phyloP scores from a whole-genome alignment of 1,140 invertebrate genomes.

The Drosophila sp. region DNA sequence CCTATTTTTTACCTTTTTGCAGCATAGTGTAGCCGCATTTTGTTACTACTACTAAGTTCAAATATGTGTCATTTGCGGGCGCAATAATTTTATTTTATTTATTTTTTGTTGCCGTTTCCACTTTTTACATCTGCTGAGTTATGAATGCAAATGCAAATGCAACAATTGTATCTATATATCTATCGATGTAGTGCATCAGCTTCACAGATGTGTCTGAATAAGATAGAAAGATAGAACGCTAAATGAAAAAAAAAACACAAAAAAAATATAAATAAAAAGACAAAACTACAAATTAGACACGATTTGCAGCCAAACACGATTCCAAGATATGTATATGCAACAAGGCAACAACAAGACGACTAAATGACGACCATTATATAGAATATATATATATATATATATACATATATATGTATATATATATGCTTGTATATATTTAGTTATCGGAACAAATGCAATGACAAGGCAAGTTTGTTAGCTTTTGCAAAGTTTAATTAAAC shows the following conservation, averaged over 20 bases:
- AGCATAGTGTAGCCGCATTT: constrained; percentile 44
- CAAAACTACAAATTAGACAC: constrained; percentile 73
- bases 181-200: constrained; percentile 78
- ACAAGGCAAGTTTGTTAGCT: constrained; percentile 23
- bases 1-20: background rate
- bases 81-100: constrained; percentile 56
- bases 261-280: constrained; percentile 17
- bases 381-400: constrained; percentile 42
- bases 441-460: constrained; percentile 41
- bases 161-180: constrained; percentile 52
- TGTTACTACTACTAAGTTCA: constrained; percentile 65
- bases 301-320: constrained; percentile 73
- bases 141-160: constrained; percentile 77
- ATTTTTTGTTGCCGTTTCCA: constrained; percentile 13
- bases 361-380: constrained; percentile 48
- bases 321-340: constrained; percentile 37
- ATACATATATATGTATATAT: constrained; percentile 22
- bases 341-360: constrained; percentile 36
- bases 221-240: constrained; percentile 26
- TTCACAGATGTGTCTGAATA: constrained; percentile 27
- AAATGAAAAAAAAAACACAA: background rate
- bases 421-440: constrained; percentile 33
- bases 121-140: constrained; percentile 65
- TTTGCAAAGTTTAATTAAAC: constrained; percentile 28
- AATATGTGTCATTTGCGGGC: constrained; percentile 75